A percentile compares a stretch with the other conserved stretches of the same genome.
Conservation (phyloP, 1,140 invertebrate species). For the Chelonus insularis region DNA sequence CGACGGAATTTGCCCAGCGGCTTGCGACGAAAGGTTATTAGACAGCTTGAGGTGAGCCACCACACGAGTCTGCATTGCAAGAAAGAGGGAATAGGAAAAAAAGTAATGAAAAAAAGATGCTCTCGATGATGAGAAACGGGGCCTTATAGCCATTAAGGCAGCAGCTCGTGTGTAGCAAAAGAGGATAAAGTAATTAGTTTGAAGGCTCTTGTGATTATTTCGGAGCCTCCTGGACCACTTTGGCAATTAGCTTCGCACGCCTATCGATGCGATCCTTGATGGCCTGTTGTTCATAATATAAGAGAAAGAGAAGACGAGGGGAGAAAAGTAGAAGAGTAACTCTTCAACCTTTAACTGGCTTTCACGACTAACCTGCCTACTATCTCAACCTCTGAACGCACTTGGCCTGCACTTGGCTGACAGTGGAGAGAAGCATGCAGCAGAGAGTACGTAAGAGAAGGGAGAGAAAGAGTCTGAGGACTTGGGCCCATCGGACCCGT, state of each 20-base stretch:
- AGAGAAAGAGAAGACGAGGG: too few relatives aligned
- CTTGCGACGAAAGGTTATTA: slow-evolving; percentile 26
- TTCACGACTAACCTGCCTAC: slow-evolving; percentile 4
- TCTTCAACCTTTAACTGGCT: slow-evolving; percentile 1
- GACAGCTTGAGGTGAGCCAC: slow-evolving; percentile 5
- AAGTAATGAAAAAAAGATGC: slow-evolving; percentile 4
- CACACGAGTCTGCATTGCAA: background rate
- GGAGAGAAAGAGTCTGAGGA: slow-evolving; percentile 30
- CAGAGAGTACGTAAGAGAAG: slow-evolving; percentile 14
- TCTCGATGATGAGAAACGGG: slow-evolving; percentile 28
- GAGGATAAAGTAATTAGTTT: slow-evolving; percentile 51
- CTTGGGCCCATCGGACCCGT: slow-evolving; percentile 41
- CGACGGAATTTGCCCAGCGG: slow-evolving; percentile 24
- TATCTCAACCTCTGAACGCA: slow-evolving; percentile 7
- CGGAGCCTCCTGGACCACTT: slow-evolving; percentile 33
- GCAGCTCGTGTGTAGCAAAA: slow-evolving; percentile 25
- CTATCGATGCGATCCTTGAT: slow-evolving; percentile 15
- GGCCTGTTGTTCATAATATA: background rate
- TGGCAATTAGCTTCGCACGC: slow-evolving; percentile 44
- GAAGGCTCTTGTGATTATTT: slow-evolving; percentile 31
- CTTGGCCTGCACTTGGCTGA: background rate
- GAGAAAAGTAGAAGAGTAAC: too few relatives aligned
- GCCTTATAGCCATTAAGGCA: slow-evolving; percentile 33
- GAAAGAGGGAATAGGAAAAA: background rate
- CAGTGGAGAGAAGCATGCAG: background rate